Evolutionary conservation across 2,797 vertebrate species (phyloP), one percentile per base, ranked within the genome.

Genomic region (Dipus sagitta): DNA sequence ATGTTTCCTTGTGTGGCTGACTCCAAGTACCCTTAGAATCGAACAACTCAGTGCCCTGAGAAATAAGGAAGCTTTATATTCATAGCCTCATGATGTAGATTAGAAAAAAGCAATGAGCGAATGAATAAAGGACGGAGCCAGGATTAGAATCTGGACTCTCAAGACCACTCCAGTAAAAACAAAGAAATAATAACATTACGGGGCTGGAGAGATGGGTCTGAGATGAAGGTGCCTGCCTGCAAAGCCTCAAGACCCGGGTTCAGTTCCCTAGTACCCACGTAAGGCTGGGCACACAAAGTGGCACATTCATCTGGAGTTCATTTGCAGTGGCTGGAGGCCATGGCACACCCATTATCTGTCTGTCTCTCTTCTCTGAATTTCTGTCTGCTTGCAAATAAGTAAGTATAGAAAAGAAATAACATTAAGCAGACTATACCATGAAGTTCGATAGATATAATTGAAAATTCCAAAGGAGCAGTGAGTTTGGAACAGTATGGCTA

Each of bases 401-500:
- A 47, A 23, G 23, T 38, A 47, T 47, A 47, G 11, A 47, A 47
- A 47, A 47, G 47, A 47, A 47, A 47, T 47, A 47, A 14, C 54
- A 58, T 28, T 20, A 42, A 58, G 21, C 24, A 64, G 18, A 75
- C 12, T 47, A 13, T 38, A 58, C 17, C 72, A 65, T 47, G 58
- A 93, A 83, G 64, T 20, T 47, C 28, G 21, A 83, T 23, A 72
- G 9, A 89, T 70, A 65, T 26, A 52, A 60, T 52, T 67, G 32
- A 82, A 83, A 91, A 87, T 84, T 88, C 67, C 21, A 52, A 62
- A 81, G 75, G 64, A 84, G 65, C 14, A 75, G 72, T 67, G 60
- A 75, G n/a, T 52, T 67, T 78, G 75, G 67, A 93, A 71, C 13
- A 62, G 11, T n/a, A 34, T 54, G 47, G n/a, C 54, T 26, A 70